phyloP scores from a whole-genome alignment of 2,113 vertebrate species.

The Ardeotis arabs region DNA sequence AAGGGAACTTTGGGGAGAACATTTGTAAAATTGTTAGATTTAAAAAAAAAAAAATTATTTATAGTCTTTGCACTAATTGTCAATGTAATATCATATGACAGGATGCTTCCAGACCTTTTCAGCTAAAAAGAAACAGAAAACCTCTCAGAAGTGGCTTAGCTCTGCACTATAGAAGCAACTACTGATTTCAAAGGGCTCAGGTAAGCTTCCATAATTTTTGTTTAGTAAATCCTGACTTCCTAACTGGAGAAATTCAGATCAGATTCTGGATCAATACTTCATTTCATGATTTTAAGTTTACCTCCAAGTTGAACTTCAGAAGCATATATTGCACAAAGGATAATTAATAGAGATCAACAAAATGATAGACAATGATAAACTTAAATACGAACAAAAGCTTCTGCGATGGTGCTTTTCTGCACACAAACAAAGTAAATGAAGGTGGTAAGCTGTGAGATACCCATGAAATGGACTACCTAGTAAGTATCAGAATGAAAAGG shows the following conservation, averaged over 20 bases:
- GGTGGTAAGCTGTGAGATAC: background rate
- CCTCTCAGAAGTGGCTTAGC: background rate
- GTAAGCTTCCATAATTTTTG: background rate
- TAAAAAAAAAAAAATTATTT: background rate
- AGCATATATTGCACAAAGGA: background rate
- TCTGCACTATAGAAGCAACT: background rate
- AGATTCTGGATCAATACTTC: background rate
- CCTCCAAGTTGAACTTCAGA: background rate
- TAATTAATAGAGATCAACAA: background rate
- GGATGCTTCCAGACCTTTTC: background rate
- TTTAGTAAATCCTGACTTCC: background rate
- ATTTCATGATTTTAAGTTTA: background rate
- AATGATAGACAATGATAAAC: background rate
- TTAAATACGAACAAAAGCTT: background rate
- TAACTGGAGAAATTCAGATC: background rate
- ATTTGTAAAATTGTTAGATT: background rate
- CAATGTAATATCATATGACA: background rate
- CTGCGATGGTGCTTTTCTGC: background rate
- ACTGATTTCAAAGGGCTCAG: background rate
- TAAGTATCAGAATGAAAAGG: background rate
- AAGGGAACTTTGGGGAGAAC: accelerated
- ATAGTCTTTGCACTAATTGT: background rate
- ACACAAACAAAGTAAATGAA: background rate
- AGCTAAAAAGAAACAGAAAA: background rate
- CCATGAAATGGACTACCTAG: background rate